Evolutionary conservation across 1,140 invertebrate species (phyloP).

Genomic region (Coptotermes formosanus): DNA sequence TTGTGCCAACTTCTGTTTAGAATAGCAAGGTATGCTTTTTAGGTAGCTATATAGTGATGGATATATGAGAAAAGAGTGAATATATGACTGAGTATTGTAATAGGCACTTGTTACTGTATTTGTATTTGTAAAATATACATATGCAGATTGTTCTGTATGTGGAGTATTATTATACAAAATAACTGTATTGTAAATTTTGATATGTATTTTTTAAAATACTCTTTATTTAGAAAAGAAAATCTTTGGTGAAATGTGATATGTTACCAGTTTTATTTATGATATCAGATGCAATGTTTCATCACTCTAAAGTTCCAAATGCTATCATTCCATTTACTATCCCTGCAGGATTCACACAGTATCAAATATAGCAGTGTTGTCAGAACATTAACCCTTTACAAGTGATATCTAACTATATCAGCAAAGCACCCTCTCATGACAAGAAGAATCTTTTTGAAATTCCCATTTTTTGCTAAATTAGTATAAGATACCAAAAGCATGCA

Average conservation of each 20-base stretch:
- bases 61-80: background rate
- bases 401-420: too few species aligned
- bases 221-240: background rate
- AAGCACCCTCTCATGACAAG: too few species aligned
- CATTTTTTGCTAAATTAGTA: too few species aligned
- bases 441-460: too few species aligned
- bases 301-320: background rate
- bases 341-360: background rate
- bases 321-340: background rate
- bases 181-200: background rate
- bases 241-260: conserved; percentile 1
- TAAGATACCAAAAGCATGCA: too few species aligned
- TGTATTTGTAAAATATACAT: background rate
- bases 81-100: background rate
- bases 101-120: background rate
- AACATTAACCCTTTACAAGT: background rate
- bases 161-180: background rate
- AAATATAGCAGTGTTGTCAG: background rate
- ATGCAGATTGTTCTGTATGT: background rate
- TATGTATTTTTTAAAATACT: background rate
- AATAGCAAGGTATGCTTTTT: background rate
- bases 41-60: background rate
- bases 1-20: background rate
- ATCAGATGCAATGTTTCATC: background rate
- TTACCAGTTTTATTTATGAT: background rate